These are phyloP conservation scores for Catamblyrhynchus diadema DNA, from an alignment of 2,797 vertebrate genomes.

Conservation along the genomic window DNA sequence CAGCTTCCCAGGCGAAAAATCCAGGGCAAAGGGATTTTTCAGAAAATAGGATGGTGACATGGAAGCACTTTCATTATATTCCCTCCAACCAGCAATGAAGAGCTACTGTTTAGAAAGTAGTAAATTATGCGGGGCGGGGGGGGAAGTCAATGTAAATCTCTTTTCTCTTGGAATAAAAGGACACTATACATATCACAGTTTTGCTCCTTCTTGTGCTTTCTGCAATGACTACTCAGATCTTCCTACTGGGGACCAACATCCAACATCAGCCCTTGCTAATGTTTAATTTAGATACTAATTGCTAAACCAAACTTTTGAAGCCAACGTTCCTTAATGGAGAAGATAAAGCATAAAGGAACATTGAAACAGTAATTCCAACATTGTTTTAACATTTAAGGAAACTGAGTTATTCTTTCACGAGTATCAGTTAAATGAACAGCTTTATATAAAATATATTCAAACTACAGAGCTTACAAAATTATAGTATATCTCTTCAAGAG, in stretches of 20 bases:
- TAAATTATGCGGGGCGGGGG: background rate
- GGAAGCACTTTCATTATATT: background rate
- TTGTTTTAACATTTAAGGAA: background rate
- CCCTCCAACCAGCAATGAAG: background rate
- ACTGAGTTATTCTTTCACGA: background rate
- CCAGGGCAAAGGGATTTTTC: too few species aligned
- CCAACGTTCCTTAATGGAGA: background rate
- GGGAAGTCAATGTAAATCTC: background rate
- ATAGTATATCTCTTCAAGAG: background rate
- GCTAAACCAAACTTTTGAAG: background rate
- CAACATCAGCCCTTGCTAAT: background rate
- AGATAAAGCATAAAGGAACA: background rate
- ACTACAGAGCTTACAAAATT: background rate
- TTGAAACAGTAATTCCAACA: background rate
- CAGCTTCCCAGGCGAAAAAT: too few species aligned
- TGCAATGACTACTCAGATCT: background rate
- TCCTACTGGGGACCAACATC: background rate
- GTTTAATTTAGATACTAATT: background rate
- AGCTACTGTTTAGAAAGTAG: background rate
- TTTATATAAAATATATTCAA: background rate
- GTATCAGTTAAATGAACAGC: background rate
- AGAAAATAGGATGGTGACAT: too few species aligned
- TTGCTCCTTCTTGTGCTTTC: background rate
- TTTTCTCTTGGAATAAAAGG: background rate
- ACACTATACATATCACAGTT: background rate